Percentiles rank a stretch among this genome's conserved stretches.
Evolutionary conservation across 2,888 invertebrate species (phyloP).

Genomic region (Pelosia muscerda): DNA sequence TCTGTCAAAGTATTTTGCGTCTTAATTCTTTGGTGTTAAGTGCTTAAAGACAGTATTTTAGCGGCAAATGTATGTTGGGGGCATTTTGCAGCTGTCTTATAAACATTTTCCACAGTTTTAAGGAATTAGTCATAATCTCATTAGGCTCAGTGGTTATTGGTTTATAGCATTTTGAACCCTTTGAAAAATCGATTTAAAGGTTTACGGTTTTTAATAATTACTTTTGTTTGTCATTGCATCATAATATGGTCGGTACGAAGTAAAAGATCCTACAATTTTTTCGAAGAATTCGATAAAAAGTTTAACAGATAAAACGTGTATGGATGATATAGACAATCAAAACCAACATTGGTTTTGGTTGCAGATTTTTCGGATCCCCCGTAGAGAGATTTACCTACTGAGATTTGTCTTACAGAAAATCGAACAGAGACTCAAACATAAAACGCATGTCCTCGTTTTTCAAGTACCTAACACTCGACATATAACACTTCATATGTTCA

Average conservation of each 20-base stretch:
- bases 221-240: neutral
- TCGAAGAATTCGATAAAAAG: no score
- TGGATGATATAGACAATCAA: no score
- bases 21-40: slow-evolving; percentile 55
- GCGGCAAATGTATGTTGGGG: slow-evolving; percentile 57
- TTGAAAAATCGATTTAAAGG: neutral
- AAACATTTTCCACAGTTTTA: slow-evolving; percentile 68
- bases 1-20: slow-evolving; percentile 61
- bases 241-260: neutral
- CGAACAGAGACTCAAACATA: no score
- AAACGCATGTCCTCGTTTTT: no score
- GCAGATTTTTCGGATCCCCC: no score
- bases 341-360: no score
- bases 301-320: no score
- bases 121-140: slow-evolving; percentile 77
- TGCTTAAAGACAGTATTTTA: slow-evolving; percentile 37
- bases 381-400: neutral
- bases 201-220: neutral
- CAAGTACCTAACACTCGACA: no score
- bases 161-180: slow-evolving; percentile 29
- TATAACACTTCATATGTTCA: no score
- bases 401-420: neutral
- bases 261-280: neutral
- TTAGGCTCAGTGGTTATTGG: slow-evolving; percentile 59
- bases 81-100: slow-evolving; percentile 67